Evolutionary conservation across 2,888 invertebrate genomes (phyloP), one percentile per base, ranked within the genome.

Genomic region (Cheilosia variabilis): DNA sequence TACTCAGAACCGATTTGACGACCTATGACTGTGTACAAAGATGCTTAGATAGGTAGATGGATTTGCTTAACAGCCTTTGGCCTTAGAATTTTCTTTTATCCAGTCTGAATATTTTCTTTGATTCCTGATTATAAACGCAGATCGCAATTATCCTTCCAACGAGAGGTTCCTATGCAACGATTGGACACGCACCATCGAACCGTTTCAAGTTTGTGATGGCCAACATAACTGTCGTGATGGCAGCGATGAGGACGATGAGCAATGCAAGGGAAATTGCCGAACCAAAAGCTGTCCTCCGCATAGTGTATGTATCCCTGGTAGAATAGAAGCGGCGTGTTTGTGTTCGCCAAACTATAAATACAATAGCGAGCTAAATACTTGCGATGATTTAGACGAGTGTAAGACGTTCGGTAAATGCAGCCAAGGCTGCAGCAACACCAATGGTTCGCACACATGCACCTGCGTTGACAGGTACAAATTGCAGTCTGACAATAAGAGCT

Each of bases 311-410:
- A 93, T 72, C 92, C 93, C 72, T 91, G 90, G 87, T 47, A 94
- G 94, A 1, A 90, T 89, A 0, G 94, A 94, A 9, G 91, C 94
- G 0, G 90, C 90, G 10, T 96, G 96, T 89, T 58, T 93, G 2
- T 96, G 96, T 88, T 93, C 90, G 0, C 87, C 76, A 5, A 94
- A 93, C 1, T 92, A 88, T 71, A 88, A 88, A 2, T 88, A 88
- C 76, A 82, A 90, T n/a, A 78, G 80, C 5, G 62, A 77, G 0
- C 88, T 87, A n/a, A 88, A 90, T 41, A 87, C 82, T 4, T 92
- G 92, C 75, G 88, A 88, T n/a, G 95, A 95, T 88, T 92, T 95
- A 4, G 92, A 96, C 89, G 95, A 96, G 88, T 96, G 96, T 88
- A 91, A 93, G 43, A 90, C 91, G 0, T 93, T 93, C 82, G 96